Evolutionary conservation across 2,113 vertebrate species (phyloP).

Genomic region (human): GRCh38 chr15:86080501-86081000

Average conservation of each 20-base stretch:
- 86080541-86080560: background rate
- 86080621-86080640: background rate
- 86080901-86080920: accelerated
- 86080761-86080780: background rate
- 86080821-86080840: background rate
- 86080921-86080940: background rate
- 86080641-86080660: background rate
- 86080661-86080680: background rate
- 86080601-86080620: background rate
- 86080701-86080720: background rate
- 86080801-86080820: background rate
- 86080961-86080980: background rate
- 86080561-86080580: background rate
- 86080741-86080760: accelerated
- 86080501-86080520: background rate
- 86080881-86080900: background rate
- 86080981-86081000: background rate
- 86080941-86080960: accelerated
- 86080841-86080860: background rate
- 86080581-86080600: background rate
- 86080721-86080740: background rate
- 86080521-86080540: background rate
- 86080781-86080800: background rate
- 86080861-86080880: too few species aligned
- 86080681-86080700: background rate